Percentiles rank a stretch among this genome's conserved stretches.
Conservation (phyloP, 2,888 invertebrate genomes). For the Lasioglossum calceatum region DNA sequence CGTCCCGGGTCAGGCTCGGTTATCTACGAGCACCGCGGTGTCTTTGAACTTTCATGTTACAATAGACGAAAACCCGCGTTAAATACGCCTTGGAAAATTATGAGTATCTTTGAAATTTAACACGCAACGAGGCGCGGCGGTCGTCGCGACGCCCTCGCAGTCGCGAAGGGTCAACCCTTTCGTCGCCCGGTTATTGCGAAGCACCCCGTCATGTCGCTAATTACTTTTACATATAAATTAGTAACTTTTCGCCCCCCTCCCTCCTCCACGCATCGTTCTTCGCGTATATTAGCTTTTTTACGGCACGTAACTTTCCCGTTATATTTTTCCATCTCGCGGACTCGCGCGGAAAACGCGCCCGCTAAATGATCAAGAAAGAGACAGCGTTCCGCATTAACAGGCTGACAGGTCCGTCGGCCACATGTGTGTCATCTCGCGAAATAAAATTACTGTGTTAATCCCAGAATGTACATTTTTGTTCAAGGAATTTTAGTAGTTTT, state of each 20-base stretch:
- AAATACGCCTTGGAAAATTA: conserved; percentile 23
- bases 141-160: not conserved
- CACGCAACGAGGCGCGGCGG: conserved; percentile 4
- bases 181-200: not conserved
- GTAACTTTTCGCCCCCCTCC: conserved; percentile 19
- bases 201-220: conserved; percentile 29
- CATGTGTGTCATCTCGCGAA: not conserved
- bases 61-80: conserved; percentile 23
- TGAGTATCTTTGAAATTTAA: conserved; percentile 44
- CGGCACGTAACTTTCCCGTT: not conserved
- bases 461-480: not conserved
- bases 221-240: conserved; percentile 56
- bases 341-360: not conserved
- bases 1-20: conserved; percentile 18
- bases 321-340: not conserved
- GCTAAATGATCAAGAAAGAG: not conserved
- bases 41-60: conserved; percentile 28
- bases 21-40: conserved; percentile 28
- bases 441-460: not conserved
- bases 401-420: not conserved
- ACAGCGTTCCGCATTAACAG: not conserved
- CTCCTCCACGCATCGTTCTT: not conserved
- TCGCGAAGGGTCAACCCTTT: not conserved
- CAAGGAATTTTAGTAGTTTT: not conserved
- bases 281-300: conserved; percentile 18